Base-by-base conservation (phyloP, 2,888 invertebrate species). In the Podotricha telesiphe region DNA sequence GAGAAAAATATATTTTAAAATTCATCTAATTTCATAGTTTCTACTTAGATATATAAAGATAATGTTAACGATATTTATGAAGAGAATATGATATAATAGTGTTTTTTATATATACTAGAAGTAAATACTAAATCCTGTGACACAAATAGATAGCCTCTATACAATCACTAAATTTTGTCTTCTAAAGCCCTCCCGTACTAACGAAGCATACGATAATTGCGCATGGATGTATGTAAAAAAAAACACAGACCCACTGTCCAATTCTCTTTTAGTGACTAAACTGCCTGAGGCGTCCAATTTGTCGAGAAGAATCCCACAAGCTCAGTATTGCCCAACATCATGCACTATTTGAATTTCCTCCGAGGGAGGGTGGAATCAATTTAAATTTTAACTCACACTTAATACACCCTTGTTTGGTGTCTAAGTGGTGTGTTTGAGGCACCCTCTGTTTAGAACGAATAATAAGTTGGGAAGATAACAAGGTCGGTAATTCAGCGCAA, bases 351-450 rank as follows among this genome's bases (percentile, higher is more conserved):
- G 91, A 91, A 91, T 91, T 89, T 87, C 79, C 86, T 87, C 83
- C 82, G 77, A 81, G 82, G 84, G 90, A 89, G 91, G 91, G 91
- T 86, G 82, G 91, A 93, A 91, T 92, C 92, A 93, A 93, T 92
- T 93, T 93, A 92, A 93, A 93, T 92, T 93, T 93, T 93, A 93
- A 92, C 91, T 93, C 87, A 86, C 86, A 91, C 91, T 93, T 92
- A 93, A 92, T 92, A 91, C 91, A 91, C 92, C 93, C 93, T 89
- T 92, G 92, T 93, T 92, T 91, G 91, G 92, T 89, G 88, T 93
- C 89, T 93, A 93, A 93, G 92, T 93, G 93, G 92, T 91, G 89
- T 92, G 91, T 93, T 92, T 84, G 83, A 86, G 86, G 82, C 91
- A 90, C 93, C 92, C 91, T 88, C 89, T 91, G 87, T 91, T 91